Evolutionary conservation across 2,888 invertebrate species (phyloP), one percentile per base, ranked within the genome.

Genomic region (Latrodectus elegans): DNA sequence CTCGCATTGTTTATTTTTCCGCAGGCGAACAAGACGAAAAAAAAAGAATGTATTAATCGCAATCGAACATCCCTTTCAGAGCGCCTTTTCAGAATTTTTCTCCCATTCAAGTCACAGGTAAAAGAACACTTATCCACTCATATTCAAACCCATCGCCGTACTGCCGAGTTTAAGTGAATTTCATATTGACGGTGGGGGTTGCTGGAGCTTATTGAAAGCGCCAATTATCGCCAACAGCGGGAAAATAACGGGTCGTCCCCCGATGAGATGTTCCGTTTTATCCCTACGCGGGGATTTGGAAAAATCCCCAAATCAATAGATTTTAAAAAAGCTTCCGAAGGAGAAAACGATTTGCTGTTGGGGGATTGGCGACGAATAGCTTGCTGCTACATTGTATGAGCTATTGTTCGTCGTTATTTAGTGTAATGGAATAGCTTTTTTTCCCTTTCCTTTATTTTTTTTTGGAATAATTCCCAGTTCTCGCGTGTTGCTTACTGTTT

Each of bases 121-220:
- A 80, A 60, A 60, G 68, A 86, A 77, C 75, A 72, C 80, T 76
- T 81, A 81, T 71, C 86, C 77, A 86, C 86, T 81, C 86, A 86
- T 81, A 86, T 86, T 81, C 86, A 49, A 65, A 52, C 74, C 81
- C 73, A 71, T 81, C 76, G 64, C 77, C 67, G 77, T 72, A 70
- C 86, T 86, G 81, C 86, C 60, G 81, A 81, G 86, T 86, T 86
- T 77, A 86, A 86, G 86, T 86, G 86, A 86, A 86, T 86, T 86
- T 86, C 86, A 86, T 86, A 86, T 86, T 76, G 81, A 75, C 74
- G 81, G 26, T 65, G 81, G 81, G 81, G 86, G 86, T 86, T 86
- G 77, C 86, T 86, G 81, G 68, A 81, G 52, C 80, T 86, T 86
- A 86, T 86, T 86, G 81, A 81, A 86, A 86, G 81, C 86, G 86